Evolutionary conservation across 1,140 invertebrate species (phyloP).

Genomic region (Plectus sambesii): DNA sequence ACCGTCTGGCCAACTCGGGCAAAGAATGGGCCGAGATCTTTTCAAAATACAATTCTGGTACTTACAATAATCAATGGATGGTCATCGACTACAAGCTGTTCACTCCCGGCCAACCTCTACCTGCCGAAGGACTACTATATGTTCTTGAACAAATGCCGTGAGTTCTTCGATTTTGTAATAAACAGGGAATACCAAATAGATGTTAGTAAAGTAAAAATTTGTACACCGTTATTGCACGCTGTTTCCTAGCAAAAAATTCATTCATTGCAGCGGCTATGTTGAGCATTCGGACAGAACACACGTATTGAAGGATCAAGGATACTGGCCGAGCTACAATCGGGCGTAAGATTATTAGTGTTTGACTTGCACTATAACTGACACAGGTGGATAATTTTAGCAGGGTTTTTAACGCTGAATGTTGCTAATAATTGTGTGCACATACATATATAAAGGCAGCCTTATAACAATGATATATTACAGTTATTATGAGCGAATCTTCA

Average conservation of each 20-base stretch:
- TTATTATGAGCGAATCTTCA: conserved; percentile 63
- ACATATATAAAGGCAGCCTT: conserved; percentile 56
- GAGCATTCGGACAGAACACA: conserved; percentile 57
- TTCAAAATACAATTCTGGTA: conserved; percentile 61
- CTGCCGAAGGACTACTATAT: conserved; percentile 57
- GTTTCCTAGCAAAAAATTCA: no score
- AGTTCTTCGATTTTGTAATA: conserved; percentile 47
- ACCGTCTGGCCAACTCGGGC: conserved; percentile 61
- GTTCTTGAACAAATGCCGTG: conserved; percentile 72
- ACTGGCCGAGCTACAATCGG: conserved; percentile 65
- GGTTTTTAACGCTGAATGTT: conserved; percentile 15
- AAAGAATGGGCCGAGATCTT: conserved; percentile 59
- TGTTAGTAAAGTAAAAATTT: no score
- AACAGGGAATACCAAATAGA: no score
- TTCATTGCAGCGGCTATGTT: conserved; percentile 47
- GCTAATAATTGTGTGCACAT: conserved; percentile 56
- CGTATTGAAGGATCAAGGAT: conserved; percentile 56
- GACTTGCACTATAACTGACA: conserved; percentile 44
- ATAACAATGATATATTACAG: conserved; percentile 51
- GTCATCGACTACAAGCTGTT: conserved; percentile 62
- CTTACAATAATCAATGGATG: conserved; percentile 78
- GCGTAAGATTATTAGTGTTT: conserved; percentile 50
- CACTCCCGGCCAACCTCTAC: conserved; percentile 48
- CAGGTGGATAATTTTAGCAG: conserved; percentile 46
- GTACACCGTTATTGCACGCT: no score